Evolutionary conservation across 2,888 invertebrate genomes (phyloP).

Genomic region (Drosophila pseudotalamancana): DNA sequence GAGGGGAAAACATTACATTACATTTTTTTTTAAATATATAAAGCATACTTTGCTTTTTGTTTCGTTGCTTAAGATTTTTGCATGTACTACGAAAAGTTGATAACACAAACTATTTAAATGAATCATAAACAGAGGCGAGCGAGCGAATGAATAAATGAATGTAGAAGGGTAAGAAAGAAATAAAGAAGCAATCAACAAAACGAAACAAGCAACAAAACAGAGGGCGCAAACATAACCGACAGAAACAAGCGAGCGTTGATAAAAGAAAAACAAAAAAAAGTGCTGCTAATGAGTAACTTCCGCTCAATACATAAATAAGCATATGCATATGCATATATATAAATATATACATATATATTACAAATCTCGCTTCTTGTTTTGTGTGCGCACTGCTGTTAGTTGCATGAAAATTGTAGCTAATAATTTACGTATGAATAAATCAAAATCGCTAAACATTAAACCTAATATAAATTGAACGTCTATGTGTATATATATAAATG

Average conservation of each 20-base stretch:
- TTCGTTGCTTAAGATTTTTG: conserved; percentile 22
- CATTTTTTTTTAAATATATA: not conserved
- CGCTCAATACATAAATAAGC: conserved; percentile 42
- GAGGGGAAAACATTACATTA: conserved; percentile 7
- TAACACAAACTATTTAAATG: conserved; percentile 33
- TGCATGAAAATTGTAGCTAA: conserved; percentile 63
- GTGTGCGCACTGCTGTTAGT: conserved; percentile 52
- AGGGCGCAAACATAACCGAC: conserved; percentile 35
- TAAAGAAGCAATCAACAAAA: conserved; percentile 43
- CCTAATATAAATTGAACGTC: conserved; percentile 53
- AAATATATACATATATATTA: conserved; percentile 12
- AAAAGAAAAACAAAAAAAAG: conserved; percentile 16
- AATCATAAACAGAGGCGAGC: conserved; percentile 41
- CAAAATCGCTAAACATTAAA: conserved; percentile 66
- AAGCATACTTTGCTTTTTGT: not conserved
- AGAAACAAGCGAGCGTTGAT: conserved; percentile 43
- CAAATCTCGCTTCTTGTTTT: conserved; percentile 8
- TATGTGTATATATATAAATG: conserved; percentile 18
- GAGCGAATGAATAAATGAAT: conserved; percentile 23
- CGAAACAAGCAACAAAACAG: conserved; percentile 35
- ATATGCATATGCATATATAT: conserved; percentile 11
- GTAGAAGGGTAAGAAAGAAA: conserved; percentile 4
- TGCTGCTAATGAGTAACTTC: conserved; percentile 69
- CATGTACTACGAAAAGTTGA: conserved; percentile 7
- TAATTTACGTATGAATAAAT: conserved; percentile 68